phyloP scores from a whole-genome alignment of 2,888 invertebrate genomes.

The Plebejus melissa region DNA sequence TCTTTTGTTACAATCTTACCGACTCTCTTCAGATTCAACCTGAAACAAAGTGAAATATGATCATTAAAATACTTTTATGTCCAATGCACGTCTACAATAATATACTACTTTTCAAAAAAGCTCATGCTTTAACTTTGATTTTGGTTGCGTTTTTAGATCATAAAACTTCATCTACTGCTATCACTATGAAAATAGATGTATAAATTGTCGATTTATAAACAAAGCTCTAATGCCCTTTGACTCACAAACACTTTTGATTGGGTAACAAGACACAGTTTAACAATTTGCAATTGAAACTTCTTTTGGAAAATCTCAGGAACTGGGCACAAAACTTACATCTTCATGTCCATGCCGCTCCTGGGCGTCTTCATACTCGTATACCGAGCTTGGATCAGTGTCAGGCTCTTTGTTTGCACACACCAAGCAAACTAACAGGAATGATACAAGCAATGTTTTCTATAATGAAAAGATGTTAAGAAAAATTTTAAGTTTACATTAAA shows the following conservation, averaged over 20 bases:
- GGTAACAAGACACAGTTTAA: not conserved
- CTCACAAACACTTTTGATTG: not conserved
- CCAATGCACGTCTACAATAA: too few relatives aligned
- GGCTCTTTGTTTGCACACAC: conserved; percentile 21
- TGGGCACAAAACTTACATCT: not conserved
- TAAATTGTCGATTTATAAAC: not conserved
- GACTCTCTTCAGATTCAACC: conserved; percentile 15
- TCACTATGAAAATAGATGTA: not conserved
- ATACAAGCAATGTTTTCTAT: conserved; percentile 9
- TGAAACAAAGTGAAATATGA: not conserved
- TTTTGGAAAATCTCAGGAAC: not conserved
- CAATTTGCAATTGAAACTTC: not conserved
- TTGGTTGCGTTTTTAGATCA: too few relatives aligned
- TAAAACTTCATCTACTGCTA: not conserved
- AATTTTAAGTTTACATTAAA: too few relatives aligned
- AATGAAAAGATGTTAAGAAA: not conserved
- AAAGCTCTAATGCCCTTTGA: not conserved
- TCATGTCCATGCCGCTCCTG: not conserved
- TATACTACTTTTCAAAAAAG: too few relatives aligned
- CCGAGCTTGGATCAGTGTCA: not conserved
- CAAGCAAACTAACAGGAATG: conserved; percentile 4
- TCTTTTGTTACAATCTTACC: not conserved
- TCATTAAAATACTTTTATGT: too few relatives aligned
- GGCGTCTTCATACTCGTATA: not conserved
- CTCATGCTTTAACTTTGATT: not conserved